These are phyloP conservation scores for Myiozetetes cayanensis DNA, from an alignment of 2,113 vertebrate genomes.

Conservation along the genomic window DNA sequence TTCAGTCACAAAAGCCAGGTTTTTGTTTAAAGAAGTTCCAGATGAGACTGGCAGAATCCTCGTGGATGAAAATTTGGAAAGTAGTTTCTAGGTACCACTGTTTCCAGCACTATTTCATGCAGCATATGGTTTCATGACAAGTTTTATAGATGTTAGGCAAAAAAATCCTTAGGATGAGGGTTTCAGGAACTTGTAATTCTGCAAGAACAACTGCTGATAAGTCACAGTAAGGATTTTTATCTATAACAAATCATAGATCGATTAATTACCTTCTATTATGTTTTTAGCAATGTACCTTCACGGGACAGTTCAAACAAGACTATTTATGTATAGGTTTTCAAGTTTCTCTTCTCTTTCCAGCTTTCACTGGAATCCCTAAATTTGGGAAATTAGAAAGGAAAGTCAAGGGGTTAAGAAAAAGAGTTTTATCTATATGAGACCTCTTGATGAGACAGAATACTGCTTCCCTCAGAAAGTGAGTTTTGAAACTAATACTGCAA, in stretches of 20 bases:
- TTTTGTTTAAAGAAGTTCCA: neutral
- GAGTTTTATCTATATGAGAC: neutral
- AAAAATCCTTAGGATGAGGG: neutral
- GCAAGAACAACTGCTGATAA: neutral
- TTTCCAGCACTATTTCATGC: neutral
- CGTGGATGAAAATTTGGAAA: neutral
- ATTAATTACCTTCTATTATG: neutral
- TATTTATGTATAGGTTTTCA: neutral
- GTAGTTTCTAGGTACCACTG: neutral
- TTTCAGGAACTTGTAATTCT: neutral
- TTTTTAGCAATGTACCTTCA: neutral
- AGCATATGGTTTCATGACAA: neutral
- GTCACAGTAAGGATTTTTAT: neutral
- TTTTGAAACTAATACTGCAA: neutral
- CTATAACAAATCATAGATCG: neutral
- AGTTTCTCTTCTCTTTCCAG: neutral
- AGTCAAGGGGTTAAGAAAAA: neutral
- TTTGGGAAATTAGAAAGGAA: neutral
- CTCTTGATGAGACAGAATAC: neutral
- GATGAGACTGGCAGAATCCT: neutral
- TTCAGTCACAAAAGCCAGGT: neutral
- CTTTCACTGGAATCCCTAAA: neutral
- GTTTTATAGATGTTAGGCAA: neutral
- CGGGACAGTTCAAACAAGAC: neutral
- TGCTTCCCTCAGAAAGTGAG: neutral